Evolutionary conservation across 2,888 invertebrate genomes (phyloP).

Genomic region (Ephialtes manifestator): DNA sequence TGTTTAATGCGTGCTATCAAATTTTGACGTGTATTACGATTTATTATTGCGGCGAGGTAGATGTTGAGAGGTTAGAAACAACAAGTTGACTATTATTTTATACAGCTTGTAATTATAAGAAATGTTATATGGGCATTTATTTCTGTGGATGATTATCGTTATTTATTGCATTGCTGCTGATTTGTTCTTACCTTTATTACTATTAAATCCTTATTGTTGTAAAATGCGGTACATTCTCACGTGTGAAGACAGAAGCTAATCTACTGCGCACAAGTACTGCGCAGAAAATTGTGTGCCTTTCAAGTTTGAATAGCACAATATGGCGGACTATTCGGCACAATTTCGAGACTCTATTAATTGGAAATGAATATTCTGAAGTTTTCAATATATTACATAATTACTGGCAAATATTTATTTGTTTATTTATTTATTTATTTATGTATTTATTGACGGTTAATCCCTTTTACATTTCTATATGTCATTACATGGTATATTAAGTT

Average conservation of each 20-base stretch:
- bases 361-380: too few species aligned
- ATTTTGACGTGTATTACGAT: not conserved
- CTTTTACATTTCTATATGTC: too few species aligned
- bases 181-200: conserved; percentile 53
- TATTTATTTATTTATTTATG: too few species aligned
- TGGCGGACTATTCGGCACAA: not conserved
- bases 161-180: not conserved
- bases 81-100: not conserved
- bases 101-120: not conserved
- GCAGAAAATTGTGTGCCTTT: not conserved
- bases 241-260: conserved; percentile 35
- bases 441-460: too few species aligned
- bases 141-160: not conserved
- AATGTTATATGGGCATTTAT: not conserved
- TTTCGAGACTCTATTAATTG: too few species aligned
- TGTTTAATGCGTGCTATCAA: not conserved
- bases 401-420: too few species aligned
- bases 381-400: too few species aligned
- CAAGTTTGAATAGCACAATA: not conserved
- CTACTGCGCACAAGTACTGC: conserved; percentile 21
- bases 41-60: conserved; percentile 15
- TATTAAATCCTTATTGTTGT: conserved; percentile 32
- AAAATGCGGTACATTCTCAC: conserved; percentile 57
- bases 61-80: conserved; percentile 59
- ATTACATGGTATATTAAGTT: too few species aligned